Evolutionary conservation across 2,888 invertebrate species (phyloP).

Genomic region (Ditula angustiorana): DNA sequence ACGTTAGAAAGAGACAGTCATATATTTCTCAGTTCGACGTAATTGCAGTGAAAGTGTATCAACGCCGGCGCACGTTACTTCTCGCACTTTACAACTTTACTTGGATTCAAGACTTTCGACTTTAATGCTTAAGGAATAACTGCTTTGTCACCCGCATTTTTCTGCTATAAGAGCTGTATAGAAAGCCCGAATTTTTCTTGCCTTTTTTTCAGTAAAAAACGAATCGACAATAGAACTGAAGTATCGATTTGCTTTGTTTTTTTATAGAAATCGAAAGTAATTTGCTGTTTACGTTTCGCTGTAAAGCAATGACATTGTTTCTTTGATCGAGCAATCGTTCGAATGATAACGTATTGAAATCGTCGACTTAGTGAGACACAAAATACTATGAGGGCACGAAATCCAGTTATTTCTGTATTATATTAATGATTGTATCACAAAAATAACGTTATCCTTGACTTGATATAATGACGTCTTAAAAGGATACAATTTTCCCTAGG

Average conservation of each 20-base stretch:
- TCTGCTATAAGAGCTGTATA: constrained; percentile 37
- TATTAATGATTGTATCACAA: neutral
- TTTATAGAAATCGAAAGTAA: constrained; percentile 66
- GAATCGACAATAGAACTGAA: constrained; percentile 49
- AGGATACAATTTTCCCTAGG: neutral
- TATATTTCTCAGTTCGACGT: constrained; percentile 36
- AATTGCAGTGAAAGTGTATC: constrained; percentile 59
- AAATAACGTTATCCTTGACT: neutral
- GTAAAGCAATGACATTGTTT: constrained; percentile 5
- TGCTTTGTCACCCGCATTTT: neutral
- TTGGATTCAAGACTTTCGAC: neutral
- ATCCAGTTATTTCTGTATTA: neutral
- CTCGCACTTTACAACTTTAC: neutral
- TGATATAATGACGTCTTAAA: neutral
- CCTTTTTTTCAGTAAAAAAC: constrained; percentile 48
- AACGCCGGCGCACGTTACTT: constrained; percentile 41
- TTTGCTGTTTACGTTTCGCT: constrained; percentile 36
- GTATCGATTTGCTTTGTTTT: constrained; percentile 53
- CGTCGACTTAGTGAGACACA: neutral
- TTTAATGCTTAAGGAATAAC: neutral
- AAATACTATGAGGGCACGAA: neutral
- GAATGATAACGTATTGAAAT: neutral
- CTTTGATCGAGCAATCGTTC: neutral
- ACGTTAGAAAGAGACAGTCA: constrained; percentile 31
- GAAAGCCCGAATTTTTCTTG: constrained; percentile 52